These are phyloP conservation scores for Cacoxenus indagator DNA, from an alignment of 2,888 invertebrate genomes.

Conservation along the genomic window DNA sequence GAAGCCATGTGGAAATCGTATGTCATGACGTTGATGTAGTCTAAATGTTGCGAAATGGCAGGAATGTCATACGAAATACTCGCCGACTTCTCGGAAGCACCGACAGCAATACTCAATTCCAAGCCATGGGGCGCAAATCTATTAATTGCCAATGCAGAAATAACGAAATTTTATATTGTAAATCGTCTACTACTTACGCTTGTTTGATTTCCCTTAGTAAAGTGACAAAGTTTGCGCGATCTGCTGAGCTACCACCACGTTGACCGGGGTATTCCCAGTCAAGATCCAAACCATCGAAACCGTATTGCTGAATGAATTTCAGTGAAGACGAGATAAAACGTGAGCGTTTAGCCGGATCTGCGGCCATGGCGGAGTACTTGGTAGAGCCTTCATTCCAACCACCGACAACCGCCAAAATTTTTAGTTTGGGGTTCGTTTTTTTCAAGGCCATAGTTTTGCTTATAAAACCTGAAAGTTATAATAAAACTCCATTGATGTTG, in stretches of 20 bases:
- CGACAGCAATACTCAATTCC: conserved; percentile 78
- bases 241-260: conserved; percentile 70
- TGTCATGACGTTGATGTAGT: conserved; percentile 60
- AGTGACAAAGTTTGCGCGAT: conserved; percentile 79
- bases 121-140: conserved; percentile 67
- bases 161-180: neutral
- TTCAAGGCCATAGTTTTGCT: conserved; percentile 49
- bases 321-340: conserved; percentile 81
- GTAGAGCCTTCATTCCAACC: conserved; percentile 95
- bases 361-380: conserved; percentile 87
- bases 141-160: neutral
- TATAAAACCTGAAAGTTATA: conserved; percentile 39
- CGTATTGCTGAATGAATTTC: conserved; percentile 81
- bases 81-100: conserved; percentile 47
- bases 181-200: conserved; percentile 54
- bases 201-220: conserved; percentile 51
- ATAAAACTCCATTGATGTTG: neutral
- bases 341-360: conserved; percentile 78
- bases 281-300: conserved; percentile 90
- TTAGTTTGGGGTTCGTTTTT: conserved; percentile 65
- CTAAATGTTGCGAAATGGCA: conserved; percentile 47
- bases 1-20: conserved; percentile 53
- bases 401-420: conserved; percentile 87
- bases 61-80: conserved; percentile 53
- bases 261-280: conserved; percentile 93